phyloP scores from a whole-genome alignment of 1,140 invertebrate species.

The Proctacanthus coquilletti region DNA sequence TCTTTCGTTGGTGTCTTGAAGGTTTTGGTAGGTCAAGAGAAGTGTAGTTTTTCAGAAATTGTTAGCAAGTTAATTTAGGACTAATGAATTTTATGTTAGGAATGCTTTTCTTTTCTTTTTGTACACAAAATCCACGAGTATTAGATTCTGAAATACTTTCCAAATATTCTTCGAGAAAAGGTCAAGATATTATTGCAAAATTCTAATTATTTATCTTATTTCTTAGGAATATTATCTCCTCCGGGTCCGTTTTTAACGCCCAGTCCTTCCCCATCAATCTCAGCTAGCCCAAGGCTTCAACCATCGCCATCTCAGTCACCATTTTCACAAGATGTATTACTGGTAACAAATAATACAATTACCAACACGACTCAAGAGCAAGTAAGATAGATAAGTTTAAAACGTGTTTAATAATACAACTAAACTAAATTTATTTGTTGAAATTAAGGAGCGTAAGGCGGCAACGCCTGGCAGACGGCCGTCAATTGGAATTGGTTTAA shows the following conservation, averaged over 20 bases:
- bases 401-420: not conserved
- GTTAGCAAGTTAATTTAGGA: no score
- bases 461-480: conserved; percentile 29
- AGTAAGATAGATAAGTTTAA: conserved; percentile 13
- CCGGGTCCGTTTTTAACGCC: conserved; percentile 32
- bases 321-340: conserved; percentile 30
- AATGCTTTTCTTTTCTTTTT: no score
- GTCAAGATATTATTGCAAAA: no score
- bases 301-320: conserved; percentile 30
- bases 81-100: no score
- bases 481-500: conserved; percentile 28
- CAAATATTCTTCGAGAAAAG: no score
- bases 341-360: conserved; percentile 28
- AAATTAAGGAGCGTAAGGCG: conserved; percentile 27
- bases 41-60: no score
- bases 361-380: conserved; percentile 29
- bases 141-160: no score
- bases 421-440: conserved; percentile 3
- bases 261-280: conserved; percentile 31
- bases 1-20: no score
- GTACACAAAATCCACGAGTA: no score
- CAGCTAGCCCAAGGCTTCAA: conserved; percentile 30
- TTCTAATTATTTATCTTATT: conserved; percentile 6
- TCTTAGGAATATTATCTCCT: conserved; percentile 32
- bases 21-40: no score